Conservation (phyloP, 2,113 vertebrate species). For the Takifugu bimaculatus region DNA sequence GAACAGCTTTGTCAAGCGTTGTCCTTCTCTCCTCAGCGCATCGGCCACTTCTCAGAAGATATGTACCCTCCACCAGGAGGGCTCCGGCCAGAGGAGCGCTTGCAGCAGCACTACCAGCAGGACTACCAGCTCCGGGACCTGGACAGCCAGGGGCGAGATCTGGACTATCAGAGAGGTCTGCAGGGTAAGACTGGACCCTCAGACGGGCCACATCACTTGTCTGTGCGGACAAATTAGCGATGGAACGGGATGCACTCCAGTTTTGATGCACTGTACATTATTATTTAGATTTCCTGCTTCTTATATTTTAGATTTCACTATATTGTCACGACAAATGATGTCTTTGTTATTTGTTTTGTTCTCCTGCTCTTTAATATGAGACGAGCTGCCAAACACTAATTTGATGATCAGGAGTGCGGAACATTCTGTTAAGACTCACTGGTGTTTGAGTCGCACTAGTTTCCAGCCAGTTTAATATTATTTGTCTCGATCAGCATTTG, state of each 20-base stretch:
- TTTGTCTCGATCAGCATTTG: background rate
- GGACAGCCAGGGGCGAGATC: conserved; percentile 74
- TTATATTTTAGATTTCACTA: too few species aligned
- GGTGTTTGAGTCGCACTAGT: too few species aligned
- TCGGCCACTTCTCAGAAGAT: conserved; percentile 89
- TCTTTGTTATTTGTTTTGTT: too few species aligned
- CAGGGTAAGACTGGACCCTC: conserved; percentile 42
- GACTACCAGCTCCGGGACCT: conserved; percentile 78
- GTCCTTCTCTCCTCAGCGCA: conserved; percentile 68
- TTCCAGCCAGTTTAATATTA: background rate
- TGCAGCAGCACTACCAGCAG: conserved; percentile 73
- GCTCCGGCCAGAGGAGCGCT: conserved; percentile 77
- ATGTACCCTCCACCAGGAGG: conserved; percentile 78
- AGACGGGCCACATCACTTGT: background rate
- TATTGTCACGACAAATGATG: too few species aligned
- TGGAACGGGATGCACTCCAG: background rate
- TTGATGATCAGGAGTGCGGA: too few species aligned
- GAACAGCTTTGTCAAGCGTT: background rate
- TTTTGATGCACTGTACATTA: background rate
- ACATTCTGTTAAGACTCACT: too few species aligned
- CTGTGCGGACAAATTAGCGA: background rate
- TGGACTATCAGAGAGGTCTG: conserved; percentile 71
- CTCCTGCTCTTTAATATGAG: too few species aligned
- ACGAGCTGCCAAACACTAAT: too few species aligned
- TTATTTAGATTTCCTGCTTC: too few species aligned